Percentiles rank a stretch among this genome's conserved stretches.
Conservation (phyloP, 2,797 vertebrate species). For the Acanthiza pusilla region DNA sequence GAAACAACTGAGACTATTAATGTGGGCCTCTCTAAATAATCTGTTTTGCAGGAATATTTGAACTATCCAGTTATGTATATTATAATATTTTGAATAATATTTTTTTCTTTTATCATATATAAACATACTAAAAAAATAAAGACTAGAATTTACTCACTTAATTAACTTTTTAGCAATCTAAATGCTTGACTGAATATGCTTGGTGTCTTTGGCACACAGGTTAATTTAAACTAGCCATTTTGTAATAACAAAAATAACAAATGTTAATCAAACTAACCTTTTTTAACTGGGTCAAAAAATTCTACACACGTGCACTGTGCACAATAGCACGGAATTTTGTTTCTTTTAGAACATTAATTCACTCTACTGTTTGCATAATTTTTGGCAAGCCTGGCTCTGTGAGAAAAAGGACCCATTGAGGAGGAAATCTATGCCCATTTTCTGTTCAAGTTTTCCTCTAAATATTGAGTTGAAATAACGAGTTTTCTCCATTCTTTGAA, state of each 20-base stretch:
- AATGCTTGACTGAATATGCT: constrained; percentile 56
- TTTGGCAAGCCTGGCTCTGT: not conserved
- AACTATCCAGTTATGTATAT: not conserved
- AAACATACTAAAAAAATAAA: not conserved
- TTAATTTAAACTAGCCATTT: constrained; percentile 60
- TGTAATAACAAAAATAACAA: constrained; percentile 61
- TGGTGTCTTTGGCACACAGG: constrained; percentile 49
- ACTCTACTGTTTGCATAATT: not conserved
- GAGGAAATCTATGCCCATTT: not conserved
- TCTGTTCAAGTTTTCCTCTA: not conserved
- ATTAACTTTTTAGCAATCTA: constrained; percentile 60
- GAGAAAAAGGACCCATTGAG: not conserved
- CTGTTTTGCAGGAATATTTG: not conserved
- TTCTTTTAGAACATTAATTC: not conserved
- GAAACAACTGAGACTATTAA: not conserved
- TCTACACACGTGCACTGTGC: not conserved
- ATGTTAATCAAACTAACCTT: constrained; percentile 65
- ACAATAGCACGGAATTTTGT: not conserved
- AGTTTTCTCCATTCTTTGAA: not conserved
- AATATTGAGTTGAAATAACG: not conserved
- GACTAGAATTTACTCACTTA: constrained; percentile 7
- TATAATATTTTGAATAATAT: not conserved
- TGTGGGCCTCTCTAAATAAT: not conserved
- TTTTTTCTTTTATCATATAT: constrained; percentile 18
- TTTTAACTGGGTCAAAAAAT: constrained; percentile 20